These are phyloP conservation scores for Cataglyphis cursor DNA, from an alignment of 2,888 invertebrate genomes.

Conservation along the genomic window DNA sequence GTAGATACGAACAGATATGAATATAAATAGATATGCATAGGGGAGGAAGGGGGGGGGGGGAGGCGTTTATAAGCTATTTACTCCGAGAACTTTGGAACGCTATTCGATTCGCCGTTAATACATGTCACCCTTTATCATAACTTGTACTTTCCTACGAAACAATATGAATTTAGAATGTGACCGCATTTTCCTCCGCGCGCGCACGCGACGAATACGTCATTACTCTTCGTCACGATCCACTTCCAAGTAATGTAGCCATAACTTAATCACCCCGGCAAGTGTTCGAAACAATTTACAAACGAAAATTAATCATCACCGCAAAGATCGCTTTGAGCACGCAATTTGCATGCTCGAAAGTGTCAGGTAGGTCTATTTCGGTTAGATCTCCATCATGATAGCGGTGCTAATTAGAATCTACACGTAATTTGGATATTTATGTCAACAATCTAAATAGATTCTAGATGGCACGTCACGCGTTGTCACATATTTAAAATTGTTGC, in stretches of 20 bases:
- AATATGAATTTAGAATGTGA: slow-evolving; percentile 45
- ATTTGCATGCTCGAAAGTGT: slow-evolving; percentile 29
- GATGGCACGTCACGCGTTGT: background rate
- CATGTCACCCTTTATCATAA: slow-evolving; percentile 27
- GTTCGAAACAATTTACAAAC: slow-evolving; percentile 49
- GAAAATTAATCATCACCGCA: slow-evolving; percentile 47
- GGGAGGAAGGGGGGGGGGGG: background rate
- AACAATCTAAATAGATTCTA: background rate
- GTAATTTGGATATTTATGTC: background rate
- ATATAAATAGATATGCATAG: slow-evolving; percentile 32
- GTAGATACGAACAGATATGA: slow-evolving; percentile 47
- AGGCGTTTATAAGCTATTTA: slow-evolving; percentile 14
- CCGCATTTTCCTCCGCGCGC: background rate
- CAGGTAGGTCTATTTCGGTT: slow-evolving; percentile 22
- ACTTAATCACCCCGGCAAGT: slow-evolving; percentile 47
- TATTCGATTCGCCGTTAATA: slow-evolving; percentile 33
- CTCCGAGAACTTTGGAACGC: background rate
- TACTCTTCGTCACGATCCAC: slow-evolving; percentile 69
- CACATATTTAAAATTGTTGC: background rate
- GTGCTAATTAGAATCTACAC: background rate
- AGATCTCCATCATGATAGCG: background rate
- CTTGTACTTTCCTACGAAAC: slow-evolving; percentile 19
- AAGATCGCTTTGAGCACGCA: slow-evolving; percentile 29
- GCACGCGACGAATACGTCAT: slow-evolving; percentile 58
- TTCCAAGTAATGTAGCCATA: slow-evolving; percentile 32